Evolutionary conservation across 2,797 vertebrate genomes (phyloP).

Genomic region (Antrozous pallidus): DNA sequence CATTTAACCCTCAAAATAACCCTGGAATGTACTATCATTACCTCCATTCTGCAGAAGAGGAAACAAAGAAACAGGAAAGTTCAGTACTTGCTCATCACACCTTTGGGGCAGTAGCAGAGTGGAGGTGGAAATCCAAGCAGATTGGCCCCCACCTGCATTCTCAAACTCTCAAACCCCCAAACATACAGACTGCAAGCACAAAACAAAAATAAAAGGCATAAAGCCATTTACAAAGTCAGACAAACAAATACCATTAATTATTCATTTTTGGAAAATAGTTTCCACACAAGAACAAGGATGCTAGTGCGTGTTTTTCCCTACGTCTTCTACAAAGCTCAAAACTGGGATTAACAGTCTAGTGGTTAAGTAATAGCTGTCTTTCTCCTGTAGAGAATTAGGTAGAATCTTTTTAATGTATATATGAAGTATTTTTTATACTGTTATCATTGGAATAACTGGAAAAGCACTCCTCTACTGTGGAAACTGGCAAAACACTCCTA

Average conservation of each 20-base stretch:
- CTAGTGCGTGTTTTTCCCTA: not conserved
- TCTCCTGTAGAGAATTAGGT: not conserved
- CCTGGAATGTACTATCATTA: not conserved
- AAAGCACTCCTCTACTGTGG: not conserved
- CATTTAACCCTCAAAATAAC: not conserved
- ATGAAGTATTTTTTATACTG: not conserved
- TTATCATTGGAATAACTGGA: not conserved
- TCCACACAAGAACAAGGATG: not conserved
- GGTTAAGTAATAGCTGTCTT: not conserved
- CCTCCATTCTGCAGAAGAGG: not conserved
- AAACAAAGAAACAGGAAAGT: not conserved
- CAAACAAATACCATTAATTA: not conserved
- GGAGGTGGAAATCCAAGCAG: not conserved
- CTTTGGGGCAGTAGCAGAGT: not conserved
- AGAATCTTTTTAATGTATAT: not conserved
- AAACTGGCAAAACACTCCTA: not conserved
- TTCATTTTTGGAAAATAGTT: not conserved
- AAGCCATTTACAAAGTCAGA: constrained; percentile 4
- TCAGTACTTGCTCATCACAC: not conserved
- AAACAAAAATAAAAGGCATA: constrained; percentile 15
- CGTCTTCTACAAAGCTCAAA: not conserved
- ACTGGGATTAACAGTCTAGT: not conserved
- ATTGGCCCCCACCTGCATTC: not conserved
- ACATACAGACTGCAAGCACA: not conserved
- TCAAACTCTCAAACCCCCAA: constrained; percentile 16